Evolutionary conservation across 2,888 invertebrate species (phyloP), one percentile per base, ranked within the genome.

Genomic region (Drosophila melanocephala): DNA sequence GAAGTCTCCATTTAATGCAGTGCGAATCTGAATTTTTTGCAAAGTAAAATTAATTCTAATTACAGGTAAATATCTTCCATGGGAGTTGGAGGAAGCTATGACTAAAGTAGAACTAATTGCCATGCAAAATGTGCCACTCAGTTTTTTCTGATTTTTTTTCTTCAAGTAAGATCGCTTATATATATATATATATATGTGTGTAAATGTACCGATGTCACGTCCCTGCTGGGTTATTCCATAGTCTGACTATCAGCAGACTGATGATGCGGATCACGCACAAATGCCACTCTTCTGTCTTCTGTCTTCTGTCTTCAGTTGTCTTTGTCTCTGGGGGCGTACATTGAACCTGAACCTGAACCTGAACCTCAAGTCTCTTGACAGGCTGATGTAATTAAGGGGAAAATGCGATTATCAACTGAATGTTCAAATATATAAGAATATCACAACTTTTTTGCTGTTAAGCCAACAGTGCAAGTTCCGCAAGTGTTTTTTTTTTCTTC

Each of bases 191-290:
- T 35, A 42, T 44, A 19, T 44, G 12, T 47, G 14, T 14, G 7
- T 39, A 51, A 37, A 28, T 37, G 44, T 28, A 12, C 61, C 22
- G 47, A 52, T 63, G 72, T 78, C 79, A 81, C 79, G 82, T 75
- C 58, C 79, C 64, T 63, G 58, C 52, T 65, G 81, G 79, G 62
- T 72, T 78, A 72, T 81, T 81, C 75, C 81, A 63, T 22, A 30
- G 56, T 33, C 47, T 51, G 73, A 55, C 57, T 77, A 72, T 66
- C 72, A 44, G 61, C 16, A 26, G 3, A 16, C 42, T 42, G 57
- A 39, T 42, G 60, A 79, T 79, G 81, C 78, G 56, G 30, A 81
- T 74, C 82, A 82, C 80, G 79, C 65, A 28, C 47, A 30, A 51
- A 69, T 63, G 51, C 37, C 44, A 37, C 50, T 64, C 64, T 53